Evolutionary conservation across 2,888 invertebrate species (phyloP).

Genomic region (Dexiosoma caninum): DNA sequence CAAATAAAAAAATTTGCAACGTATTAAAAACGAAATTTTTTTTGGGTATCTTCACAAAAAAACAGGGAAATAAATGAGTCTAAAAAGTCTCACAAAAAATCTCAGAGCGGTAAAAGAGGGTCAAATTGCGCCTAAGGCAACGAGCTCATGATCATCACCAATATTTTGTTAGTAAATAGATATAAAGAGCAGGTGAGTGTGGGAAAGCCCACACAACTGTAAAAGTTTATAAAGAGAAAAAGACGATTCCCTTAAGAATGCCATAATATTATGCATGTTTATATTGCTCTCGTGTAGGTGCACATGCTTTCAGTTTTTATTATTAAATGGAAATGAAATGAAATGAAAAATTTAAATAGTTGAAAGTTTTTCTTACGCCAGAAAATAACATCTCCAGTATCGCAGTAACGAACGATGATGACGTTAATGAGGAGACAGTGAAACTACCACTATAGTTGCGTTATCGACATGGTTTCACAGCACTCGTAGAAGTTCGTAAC

Average conservation of each 20-base stretch:
- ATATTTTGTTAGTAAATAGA: background rate
- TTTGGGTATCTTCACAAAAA: too few relatives aligned
- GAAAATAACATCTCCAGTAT: conserved; percentile 42
- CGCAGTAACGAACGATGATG: background rate
- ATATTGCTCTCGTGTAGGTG: conserved; percentile 1
- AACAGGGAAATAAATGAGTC: too few relatives aligned
- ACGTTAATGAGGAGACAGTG: background rate
- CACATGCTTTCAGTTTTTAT: background rate
- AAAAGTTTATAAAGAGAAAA: background rate
- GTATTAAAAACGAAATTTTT: too few relatives aligned
- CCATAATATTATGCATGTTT: background rate
- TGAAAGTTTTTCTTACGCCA: conserved; percentile 58
- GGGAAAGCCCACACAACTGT: background rate
- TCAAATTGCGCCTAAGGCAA: too few relatives aligned
- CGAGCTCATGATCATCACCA: too few relatives aligned
- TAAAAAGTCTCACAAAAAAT: too few relatives aligned
- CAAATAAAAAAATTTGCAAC: too few relatives aligned
- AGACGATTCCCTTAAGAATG: background rate
- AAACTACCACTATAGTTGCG: background rate
- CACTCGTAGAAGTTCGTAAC: conserved; percentile 12
- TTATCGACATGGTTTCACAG: conserved; percentile 7
- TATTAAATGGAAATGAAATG: conserved; percentile 7
- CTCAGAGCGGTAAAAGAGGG: too few relatives aligned
- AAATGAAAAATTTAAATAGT: conserved; percentile 27
- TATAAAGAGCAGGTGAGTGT: background rate